A percentile compares a stretch with the other conserved stretches of the same genome.
Evolutionary conservation across 2,113 vertebrate genomes (phyloP).

Genomic region (Pseudolaguvia tuberculata): DNA sequence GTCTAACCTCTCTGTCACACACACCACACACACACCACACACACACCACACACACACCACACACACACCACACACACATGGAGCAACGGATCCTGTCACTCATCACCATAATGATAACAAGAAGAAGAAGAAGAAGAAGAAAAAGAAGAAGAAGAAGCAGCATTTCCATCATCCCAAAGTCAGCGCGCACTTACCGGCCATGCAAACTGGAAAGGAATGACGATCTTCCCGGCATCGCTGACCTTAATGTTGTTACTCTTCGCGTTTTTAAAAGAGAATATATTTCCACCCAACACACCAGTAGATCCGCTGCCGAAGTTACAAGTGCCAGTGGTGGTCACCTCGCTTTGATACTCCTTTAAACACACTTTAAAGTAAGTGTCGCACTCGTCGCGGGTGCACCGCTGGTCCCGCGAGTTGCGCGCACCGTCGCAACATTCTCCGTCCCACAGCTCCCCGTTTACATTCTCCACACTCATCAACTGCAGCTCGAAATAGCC

Average conservation of each 20-base stretch:
- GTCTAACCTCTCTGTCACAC: background rate
- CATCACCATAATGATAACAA: background rate
- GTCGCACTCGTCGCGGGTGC: constrained; percentile 90
- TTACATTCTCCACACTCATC: constrained; percentile 87
- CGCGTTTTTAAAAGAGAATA: constrained; percentile 77
- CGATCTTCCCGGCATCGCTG: constrained; percentile 75
- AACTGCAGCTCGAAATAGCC: constrained; percentile 98
- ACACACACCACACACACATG: background rate
- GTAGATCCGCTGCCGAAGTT: constrained; percentile 84
- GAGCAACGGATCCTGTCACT: background rate
- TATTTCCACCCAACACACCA: constrained; percentile 93
- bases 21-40: too few relatives aligned
- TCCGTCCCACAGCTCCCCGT: constrained; percentile 88
- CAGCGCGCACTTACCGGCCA: constrained; percentile 84
- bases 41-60: too few relatives aligned
- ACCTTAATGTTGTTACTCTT: constrained; percentile 67
- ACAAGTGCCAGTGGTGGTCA: constrained; percentile 75
- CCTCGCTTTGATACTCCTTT: constrained; percentile 91
- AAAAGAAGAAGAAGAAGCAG: too few relatives aligned
- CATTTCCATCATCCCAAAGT: background rate
- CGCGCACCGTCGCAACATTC: constrained; percentile 89
- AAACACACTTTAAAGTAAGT: constrained; percentile 91
- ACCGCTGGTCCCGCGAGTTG: constrained; percentile 76
- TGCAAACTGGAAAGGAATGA: constrained; percentile 90
- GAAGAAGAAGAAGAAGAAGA: background rate